A percentile compares a stretch with the other conserved stretches of the same genome.
Evolutionary conservation across 1,140 invertebrate species (phyloP).

Genomic region (Nylanderia fulva): DNA sequence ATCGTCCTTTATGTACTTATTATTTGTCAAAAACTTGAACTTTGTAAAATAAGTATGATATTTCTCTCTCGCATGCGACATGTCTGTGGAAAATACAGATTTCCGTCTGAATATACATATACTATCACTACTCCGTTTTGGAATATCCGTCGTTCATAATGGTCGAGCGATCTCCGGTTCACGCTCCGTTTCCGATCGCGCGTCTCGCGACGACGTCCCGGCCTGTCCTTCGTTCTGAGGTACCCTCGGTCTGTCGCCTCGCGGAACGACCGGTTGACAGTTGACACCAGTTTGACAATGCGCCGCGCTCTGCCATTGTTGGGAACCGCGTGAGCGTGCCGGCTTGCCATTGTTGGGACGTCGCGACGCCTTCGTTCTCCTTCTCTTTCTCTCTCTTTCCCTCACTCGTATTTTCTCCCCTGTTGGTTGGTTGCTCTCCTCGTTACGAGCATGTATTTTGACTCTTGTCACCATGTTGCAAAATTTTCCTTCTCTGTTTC

Average conservation of each 20-base stretch:
- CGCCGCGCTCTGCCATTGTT: constrained; percentile 80
- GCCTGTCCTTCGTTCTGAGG: constrained; percentile 42
- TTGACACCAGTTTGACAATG: constrained; percentile 83
- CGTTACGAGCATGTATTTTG: constrained; percentile 26
- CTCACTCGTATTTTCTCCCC: constrained; percentile 16
- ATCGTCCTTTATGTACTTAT: not conserved
- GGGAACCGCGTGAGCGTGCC: constrained; percentile 75
- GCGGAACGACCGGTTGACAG: constrained; percentile 82
- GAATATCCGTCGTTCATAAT: constrained; percentile 37
- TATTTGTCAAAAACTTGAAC: not conserved
- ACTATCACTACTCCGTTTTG: constrained; percentile 3
- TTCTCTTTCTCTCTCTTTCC: not conserved
- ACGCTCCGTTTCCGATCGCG: constrained; percentile 73
- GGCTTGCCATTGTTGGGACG: constrained; percentile 74
- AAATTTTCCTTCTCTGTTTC: not conserved
- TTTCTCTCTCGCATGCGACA: not conserved
- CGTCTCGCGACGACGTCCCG: constrained; percentile 66
- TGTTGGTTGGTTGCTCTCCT: constrained; percentile 32
- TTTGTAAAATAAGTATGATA: not conserved
- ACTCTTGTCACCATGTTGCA: not conserved
- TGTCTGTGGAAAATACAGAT: constrained; percentile 1
- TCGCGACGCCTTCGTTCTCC: constrained; percentile 63
- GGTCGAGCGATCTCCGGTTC: constrained; percentile 67
- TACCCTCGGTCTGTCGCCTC: constrained; percentile 76
- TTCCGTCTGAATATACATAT: constrained; percentile 25